Percentiles rank a stretch among this genome's conserved stretches.
Evolutionary conservation across 2,113 vertebrate genomes (phyloP).

Genomic region (Cebus imitator): DNA sequence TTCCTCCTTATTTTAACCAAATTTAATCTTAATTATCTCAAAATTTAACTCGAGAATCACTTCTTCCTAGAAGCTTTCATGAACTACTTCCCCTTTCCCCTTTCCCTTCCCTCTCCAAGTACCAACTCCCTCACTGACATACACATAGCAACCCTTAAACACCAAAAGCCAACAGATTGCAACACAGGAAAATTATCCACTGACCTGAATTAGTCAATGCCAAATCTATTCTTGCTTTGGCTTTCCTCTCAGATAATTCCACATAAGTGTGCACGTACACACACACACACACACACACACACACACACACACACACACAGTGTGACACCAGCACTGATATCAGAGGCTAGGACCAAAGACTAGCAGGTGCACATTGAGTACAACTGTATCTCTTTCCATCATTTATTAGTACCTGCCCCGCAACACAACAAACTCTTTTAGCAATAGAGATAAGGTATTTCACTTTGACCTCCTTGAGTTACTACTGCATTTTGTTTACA

Average conservation of each 20-base stretch:
- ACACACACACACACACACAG: neutral
- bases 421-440: neutral
- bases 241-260: neutral
- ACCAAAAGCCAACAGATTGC: neutral
- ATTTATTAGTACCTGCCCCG: neutral
- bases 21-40: neutral
- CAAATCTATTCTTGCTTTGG: neutral
- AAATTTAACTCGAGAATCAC: neutral
- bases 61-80: neutral
- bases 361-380: neutral
- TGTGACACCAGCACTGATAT: neutral
- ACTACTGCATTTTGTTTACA: neutral
- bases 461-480: neutral
- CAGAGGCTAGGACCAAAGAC: neutral
- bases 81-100: neutral
- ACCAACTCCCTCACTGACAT: neutral
- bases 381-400: neutral
- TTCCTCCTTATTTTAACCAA: neutral
- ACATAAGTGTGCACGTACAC: neutral
- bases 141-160: neutral
- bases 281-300: neutral
- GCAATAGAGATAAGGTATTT: neutral
- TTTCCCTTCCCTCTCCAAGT: neutral
- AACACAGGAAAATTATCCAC: neutral
- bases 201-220: neutral